Conservation (phyloP, 2,888 invertebrate species). For the Hyposoter didymator region DNA sequence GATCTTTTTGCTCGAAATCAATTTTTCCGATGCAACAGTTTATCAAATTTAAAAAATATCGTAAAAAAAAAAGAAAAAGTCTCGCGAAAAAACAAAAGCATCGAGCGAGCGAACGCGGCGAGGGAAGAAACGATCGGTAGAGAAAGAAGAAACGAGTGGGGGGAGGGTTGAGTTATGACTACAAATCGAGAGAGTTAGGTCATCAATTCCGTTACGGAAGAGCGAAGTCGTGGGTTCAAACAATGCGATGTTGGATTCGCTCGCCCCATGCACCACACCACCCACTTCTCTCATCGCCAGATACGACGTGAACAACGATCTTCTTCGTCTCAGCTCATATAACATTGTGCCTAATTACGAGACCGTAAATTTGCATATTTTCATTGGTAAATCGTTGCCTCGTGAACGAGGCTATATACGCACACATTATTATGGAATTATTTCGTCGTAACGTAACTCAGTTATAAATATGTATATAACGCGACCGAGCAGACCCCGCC, state of each 20-base stretch:
- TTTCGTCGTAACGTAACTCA: constrained; percentile 23
- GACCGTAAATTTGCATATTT: constrained; percentile 80
- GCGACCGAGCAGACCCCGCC: constrained; percentile 6
- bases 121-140: not conserved
- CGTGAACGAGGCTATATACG: constrained; percentile 65
- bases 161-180: constrained; percentile 53
- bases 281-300: not conserved
- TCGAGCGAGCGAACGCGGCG: not conserved
- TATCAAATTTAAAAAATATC: too few species aligned
- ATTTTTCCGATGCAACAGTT: too few species aligned
- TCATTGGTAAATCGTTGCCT: constrained; percentile 68
- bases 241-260: constrained; percentile 75
- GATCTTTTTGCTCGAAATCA: too few species aligned
- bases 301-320: constrained; percentile 18
- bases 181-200: constrained; percentile 67
- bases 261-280: constrained; percentile 4
- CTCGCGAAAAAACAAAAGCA: not conserved
- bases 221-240: constrained; percentile 82
- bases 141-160: not conserved
- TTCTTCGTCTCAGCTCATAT: constrained; percentile 79
- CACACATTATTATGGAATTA: constrained; percentile 2
- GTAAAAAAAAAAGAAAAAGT: not conserved
- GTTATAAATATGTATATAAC: constrained; percentile 20
- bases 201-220: constrained; percentile 84
- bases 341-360: constrained; percentile 81